Evolutionary conservation across 2,797 vertebrate genomes (phyloP).

Genomic region (Liparis tanakae): DNA sequence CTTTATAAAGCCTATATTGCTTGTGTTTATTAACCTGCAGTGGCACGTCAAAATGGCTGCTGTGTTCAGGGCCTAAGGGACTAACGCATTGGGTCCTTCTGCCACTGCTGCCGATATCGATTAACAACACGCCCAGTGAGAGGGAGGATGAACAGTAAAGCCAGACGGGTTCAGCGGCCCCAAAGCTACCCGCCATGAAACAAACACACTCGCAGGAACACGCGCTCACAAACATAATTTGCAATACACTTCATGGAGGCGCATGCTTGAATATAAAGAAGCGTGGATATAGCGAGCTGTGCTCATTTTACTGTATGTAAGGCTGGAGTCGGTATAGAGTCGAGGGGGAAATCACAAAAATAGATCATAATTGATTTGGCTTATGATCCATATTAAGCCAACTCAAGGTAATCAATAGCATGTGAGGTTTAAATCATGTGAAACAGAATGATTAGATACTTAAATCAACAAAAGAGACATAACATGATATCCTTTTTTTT

Average conservation of each 20-base stretch:
- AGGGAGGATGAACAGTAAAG: no score
- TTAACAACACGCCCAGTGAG: no score
- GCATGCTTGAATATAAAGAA: background rate
- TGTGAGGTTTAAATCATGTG: background rate
- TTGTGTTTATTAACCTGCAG: background rate
- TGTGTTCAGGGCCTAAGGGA: background rate
- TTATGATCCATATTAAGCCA: background rate
- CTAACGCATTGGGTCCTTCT: background rate
- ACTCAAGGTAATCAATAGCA: background rate
- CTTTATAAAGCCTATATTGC: no score
- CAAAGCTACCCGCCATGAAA: no score
- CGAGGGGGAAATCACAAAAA: background rate
- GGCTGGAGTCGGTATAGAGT: background rate
- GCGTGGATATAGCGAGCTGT: background rate
- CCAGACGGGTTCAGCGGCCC: no score
- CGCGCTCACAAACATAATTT: background rate
- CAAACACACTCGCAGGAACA: background rate
- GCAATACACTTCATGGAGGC: background rate
- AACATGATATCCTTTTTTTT: slow-evolving; percentile 49
- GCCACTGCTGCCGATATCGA: background rate
- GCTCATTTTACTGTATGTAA: background rate
- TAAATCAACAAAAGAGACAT: slow-evolving; percentile 21
- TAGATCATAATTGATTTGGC: background rate
- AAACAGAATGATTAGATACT: background rate
- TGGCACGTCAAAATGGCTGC: background rate